A percentile compares a stretch with the other conserved stretches of the same genome.
Evolutionary conservation across 2,113 vertebrate genomes (phyloP).

Genomic region (Chionomys nivalis): DNA sequence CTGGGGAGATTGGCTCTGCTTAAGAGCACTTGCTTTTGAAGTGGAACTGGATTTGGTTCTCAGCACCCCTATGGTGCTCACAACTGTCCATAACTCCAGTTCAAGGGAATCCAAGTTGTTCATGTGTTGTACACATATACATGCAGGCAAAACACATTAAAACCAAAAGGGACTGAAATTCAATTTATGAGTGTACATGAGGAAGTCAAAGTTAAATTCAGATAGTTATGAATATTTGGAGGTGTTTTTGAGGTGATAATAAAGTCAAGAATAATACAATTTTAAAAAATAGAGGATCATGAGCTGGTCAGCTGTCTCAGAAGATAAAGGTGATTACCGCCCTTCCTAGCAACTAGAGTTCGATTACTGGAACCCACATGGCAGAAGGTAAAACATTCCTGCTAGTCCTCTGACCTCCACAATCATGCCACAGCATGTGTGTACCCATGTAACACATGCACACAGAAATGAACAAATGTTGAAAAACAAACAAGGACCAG

Average conservation of each 20-base stretch:
- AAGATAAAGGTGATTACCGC: background rate
- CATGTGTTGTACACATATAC: background rate
- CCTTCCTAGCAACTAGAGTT: background rate
- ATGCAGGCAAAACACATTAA: background rate
- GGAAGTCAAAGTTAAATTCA: background rate
- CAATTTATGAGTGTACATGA: background rate
- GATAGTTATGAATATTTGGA: background rate
- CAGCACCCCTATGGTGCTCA: background rate
- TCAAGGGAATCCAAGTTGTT: background rate
- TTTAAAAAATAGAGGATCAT: background rate
- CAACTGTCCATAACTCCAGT: background rate
- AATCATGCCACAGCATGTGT: background rate
- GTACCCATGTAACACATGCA: background rate
- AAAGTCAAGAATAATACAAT: background rate
- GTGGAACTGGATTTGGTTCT: background rate
- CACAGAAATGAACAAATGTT: background rate
- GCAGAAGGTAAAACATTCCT: background rate
- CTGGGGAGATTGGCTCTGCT: background rate
- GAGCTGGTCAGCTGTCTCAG: background rate
- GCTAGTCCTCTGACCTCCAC: background rate
- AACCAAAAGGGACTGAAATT: background rate
- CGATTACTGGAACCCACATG: no score
- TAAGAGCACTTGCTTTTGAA: background rate
- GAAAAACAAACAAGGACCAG: background rate
- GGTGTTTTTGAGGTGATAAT: background rate